Conservation (phyloP, 2,113 vertebrate genomes). For the Elephantulus edwardii region DNA sequence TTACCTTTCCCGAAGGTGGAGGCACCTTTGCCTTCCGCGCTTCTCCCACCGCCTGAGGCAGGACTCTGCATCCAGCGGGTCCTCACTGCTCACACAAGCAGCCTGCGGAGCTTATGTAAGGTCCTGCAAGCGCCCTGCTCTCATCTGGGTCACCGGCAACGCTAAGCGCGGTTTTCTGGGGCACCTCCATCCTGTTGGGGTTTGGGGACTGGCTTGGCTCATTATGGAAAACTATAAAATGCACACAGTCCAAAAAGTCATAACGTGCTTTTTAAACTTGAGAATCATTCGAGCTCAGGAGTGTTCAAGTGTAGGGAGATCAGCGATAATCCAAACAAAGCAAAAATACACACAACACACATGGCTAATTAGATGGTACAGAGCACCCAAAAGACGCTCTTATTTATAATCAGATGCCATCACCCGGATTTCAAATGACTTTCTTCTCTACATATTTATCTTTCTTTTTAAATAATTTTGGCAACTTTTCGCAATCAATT, state of each 20-base stretch:
- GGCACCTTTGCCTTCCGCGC: neutral
- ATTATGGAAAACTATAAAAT: slow-evolving; percentile 58
- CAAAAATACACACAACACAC: neutral
- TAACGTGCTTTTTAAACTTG: neutral
- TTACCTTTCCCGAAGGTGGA: neutral
- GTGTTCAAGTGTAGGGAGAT: neutral
- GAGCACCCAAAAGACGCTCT: neutral
- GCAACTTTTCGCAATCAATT: neutral
- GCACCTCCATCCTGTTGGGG: slow-evolving; percentile 30
- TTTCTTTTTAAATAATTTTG: neutral
- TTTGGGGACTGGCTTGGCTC: slow-evolving; percentile 53
- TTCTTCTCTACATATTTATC: neutral
- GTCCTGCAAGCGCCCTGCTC: neutral
- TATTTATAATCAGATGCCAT: neutral
- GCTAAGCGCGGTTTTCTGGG: slow-evolving; percentile 57
- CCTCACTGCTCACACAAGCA: neutral
- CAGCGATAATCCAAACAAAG: neutral
- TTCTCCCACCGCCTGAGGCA: neutral
- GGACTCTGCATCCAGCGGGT: neutral
- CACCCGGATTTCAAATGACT: neutral
- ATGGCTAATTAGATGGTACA: neutral
- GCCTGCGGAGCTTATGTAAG: neutral
- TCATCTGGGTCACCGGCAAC: slow-evolving; percentile 52
- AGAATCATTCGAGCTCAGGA: slow-evolving; percentile 30
- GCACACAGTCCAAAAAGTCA: neutral